These are phyloP conservation scores for Pantherophis alleghaniensis DNA, from an alignment of 2,797 vertebrate species.

Conservation along the genomic window DNA sequence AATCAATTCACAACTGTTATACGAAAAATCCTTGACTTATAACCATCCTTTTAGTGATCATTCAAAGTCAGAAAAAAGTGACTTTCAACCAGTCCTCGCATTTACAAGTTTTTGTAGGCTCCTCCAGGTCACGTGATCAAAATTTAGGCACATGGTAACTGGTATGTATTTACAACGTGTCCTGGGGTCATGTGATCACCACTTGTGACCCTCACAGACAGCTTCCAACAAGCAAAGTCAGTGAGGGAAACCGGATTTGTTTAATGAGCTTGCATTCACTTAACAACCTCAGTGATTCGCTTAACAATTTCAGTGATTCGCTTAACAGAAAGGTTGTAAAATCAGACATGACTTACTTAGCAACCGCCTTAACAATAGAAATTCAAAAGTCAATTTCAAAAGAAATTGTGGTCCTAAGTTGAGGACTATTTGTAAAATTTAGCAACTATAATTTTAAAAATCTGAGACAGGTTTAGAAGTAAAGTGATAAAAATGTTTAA, in stretches of 20 bases:
- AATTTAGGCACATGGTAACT: not conserved
- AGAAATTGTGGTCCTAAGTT: not conserved
- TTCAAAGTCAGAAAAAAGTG: not conserved
- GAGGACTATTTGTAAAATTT: not conserved
- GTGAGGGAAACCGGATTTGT: not conserved
- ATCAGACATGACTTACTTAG: not conserved
- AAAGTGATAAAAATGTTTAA: not conserved
- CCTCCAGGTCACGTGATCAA: not conserved
- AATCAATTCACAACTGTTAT: not conserved
- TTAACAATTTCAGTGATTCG: not conserved
- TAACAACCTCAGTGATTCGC: not conserved
- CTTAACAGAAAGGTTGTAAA: not conserved
- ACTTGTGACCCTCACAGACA: not conserved
- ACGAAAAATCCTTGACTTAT: not conserved
- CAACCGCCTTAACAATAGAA: not conserved
- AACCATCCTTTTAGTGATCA: not conserved
- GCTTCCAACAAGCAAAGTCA: not conserved
- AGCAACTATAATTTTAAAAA: not conserved
- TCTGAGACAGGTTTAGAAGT: not conserved
- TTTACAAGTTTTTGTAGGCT: not conserved
- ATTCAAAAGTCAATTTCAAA: not conserved
- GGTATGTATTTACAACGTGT: not conserved
- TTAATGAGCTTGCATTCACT: not conserved
- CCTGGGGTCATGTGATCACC: not conserved
- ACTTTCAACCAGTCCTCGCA: not conserved